Base-by-base conservation (phyloP, 1,140 invertebrate species). In the Micrasema minimum region DNA sequence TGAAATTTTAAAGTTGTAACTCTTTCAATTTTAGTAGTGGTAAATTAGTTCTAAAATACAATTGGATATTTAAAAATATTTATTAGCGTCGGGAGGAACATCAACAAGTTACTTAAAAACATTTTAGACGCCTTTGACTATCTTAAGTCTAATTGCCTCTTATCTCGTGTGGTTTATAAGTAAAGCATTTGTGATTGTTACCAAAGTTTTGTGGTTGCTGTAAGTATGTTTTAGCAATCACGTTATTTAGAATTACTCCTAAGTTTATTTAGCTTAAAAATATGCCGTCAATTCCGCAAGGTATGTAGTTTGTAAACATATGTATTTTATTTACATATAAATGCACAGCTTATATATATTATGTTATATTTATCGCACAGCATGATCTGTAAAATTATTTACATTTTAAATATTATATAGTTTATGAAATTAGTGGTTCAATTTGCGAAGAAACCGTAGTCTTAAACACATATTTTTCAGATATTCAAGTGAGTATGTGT, bases 141-240 rank as follows among this genome's bases (percentile, higher is more conserved):
- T 35, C 66, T 59, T n/a, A 48, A 67, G 45, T 43, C 38, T 55
- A 9, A 4, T 16, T 14, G 22, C 16, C 31, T 37, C 20, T 2
- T 46, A 57, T 7, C n/a, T 22, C 16, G 16, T 48, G 7, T 22
- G 16, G 46, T 16, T 3, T 64, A 12, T 26, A 51, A 38, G 26
- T n/a, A 50, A 51, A 51, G 26, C 22, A 37, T 67, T 67, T 69
- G 66, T 69, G 57, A 69, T 62, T 62, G 26, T 45, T 62, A 69
- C 67, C 67, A 69, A 69, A 69, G 67, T 69, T 69, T 62, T 50
- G 35, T 69, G 55, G 62, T 62, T 31, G 26, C 26, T 31, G n/a
- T n/a, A 4, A 31, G 7, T 31, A 16, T 5, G n/a, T n/a, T n/a
- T n/a, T n/a, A n/a, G 18, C 23, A 51, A 3, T 31, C 7, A 7